phyloP scores from a whole-genome alignment of 2,113 vertebrate genomes.

The Dermatemys mawii region DNA sequence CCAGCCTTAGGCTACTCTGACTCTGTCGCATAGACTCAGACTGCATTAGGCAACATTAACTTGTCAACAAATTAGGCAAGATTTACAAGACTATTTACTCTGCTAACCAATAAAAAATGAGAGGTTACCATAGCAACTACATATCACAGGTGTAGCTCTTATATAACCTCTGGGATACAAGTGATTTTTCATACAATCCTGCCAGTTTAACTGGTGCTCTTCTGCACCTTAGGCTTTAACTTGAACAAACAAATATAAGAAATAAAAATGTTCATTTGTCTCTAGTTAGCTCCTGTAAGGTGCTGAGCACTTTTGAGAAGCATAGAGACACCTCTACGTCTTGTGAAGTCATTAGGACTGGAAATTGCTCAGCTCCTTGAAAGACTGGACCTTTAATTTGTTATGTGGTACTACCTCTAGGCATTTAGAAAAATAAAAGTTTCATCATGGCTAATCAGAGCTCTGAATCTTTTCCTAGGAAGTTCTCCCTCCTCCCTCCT shows the following conservation, averaged over 20 bases:
- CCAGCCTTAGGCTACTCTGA: not conserved
- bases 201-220: not conserved
- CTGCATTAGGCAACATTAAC: slow-evolving; percentile 27
- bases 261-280: not conserved
- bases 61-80: slow-evolving; percentile 31
- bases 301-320: not conserved
- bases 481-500: not conserved
- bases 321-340: fast-evolving
- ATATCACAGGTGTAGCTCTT: slow-evolving; percentile 23
- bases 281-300: not conserved
- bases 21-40: not conserved
- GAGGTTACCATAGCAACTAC: slow-evolving; percentile 63
- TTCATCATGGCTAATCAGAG: not conserved
- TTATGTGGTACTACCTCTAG: not conserved
- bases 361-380: not conserved
- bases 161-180: slow-evolving; percentile 34
- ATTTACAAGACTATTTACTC: slow-evolving; percentile 64
- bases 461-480: not conserved
- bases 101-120: slow-evolving; percentile 66
- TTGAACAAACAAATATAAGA: slow-evolving; percentile 2
- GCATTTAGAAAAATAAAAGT: not conserved
- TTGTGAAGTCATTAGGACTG: not conserved
- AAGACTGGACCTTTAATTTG: not conserved
- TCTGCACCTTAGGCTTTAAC: not conserved
- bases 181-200: slow-evolving; percentile 28